Base-by-base conservation (phyloP, 1,140 invertebrate species). In the Drosophila sucinea region DNA sequence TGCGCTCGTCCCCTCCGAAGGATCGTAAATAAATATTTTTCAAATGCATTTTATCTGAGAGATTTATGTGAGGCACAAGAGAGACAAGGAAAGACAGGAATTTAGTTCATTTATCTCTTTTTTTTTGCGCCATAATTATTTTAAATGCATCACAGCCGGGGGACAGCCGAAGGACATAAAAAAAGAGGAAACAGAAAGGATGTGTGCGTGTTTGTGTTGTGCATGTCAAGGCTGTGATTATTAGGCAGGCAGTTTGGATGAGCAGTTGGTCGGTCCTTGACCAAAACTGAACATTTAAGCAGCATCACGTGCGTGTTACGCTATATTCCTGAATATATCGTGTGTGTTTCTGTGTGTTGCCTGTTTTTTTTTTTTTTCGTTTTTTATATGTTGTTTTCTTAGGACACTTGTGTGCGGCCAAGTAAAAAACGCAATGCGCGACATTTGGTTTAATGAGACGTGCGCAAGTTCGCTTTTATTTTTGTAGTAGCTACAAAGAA, bases 391-490 rank as follows among this genome's bases (percentile, higher is more conserved):
- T 33, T 47, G 69, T 60, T 70, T 38, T 66, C 29, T 74, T 64
- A 60, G 55, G 27, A 17, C 27, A 51, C 57, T 61, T 58, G 32
- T 58, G 32, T 40, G 40, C 67, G 51, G 35, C 64, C 65, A 68
- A 62, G 74, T 51, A 67, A 74, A 71, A 67, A 78, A 69, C 58
- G 71, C 57, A 67, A 60, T 35, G 35, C 75, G 64, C 67, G 54
- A 67, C 65, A 77, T 70, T 75, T 79, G 70, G 64, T 67, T 77
- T 84, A 84, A 84, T 84, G 78, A 86, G 81, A 69, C 77, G 65
- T 66, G 66, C 78, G 41, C 51, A 65, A 60, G 65, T 79, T 63
- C 27, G 61, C 33, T 57, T 70, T 40, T 62, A 51, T 68, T 61
- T 70, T 73, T 73, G 30, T 63, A 60, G 44, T 56, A 67, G 33